Base-by-base conservation (phyloP, 2,797 vertebrate species). In the Acanthiza pusilla region DNA sequence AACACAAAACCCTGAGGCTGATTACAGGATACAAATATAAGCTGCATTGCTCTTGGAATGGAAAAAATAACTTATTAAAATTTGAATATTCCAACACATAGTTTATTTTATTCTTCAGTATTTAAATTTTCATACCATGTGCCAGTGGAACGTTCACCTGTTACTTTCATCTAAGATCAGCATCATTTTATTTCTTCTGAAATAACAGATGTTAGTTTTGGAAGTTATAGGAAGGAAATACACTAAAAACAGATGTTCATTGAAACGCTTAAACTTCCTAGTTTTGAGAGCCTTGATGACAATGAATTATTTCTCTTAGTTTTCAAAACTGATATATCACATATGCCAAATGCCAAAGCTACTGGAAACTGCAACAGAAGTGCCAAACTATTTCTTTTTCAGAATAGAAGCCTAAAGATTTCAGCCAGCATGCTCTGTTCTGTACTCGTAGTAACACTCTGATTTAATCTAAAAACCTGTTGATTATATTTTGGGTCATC, bases 61-160 rank as follows among this genome's bases (percentile, higher is more conserved):
- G 60, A 96, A 94, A 76, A 43, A 27, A 79, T 38, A 4, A 62
- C 97, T 85, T 93, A 94, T 90, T 94, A 97, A 93, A 94, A 91
- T 96, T 74, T 93, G 89, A 97, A 91, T 96, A 96, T 95, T 96
- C 57, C n/a, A 95, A 85, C 26, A 87, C 10, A 48, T n/a, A 26
- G 34, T 86, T 92, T 96, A 74, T 85, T 84, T 95, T 90, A 88
- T 95, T 94, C 74, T 91, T 74, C 32, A 79, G 42, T 89, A 57
- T 91, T 88, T 74, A 71, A 85, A 60, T 95, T 97, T 82, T 90
- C 74, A 78, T 89, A 62, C 4, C 12, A 32, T 68, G 36, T 71
- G 5, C 18, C 67, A 88, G 26, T 54, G 4, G 9, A 91, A 55
- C 25, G 80, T 95, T 95, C 72, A 82, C 58, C 79, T 90, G 73